phyloP scores from a whole-genome alignment of 2,113 vertebrate genomes.

The Aegypius monachus region DNA sequence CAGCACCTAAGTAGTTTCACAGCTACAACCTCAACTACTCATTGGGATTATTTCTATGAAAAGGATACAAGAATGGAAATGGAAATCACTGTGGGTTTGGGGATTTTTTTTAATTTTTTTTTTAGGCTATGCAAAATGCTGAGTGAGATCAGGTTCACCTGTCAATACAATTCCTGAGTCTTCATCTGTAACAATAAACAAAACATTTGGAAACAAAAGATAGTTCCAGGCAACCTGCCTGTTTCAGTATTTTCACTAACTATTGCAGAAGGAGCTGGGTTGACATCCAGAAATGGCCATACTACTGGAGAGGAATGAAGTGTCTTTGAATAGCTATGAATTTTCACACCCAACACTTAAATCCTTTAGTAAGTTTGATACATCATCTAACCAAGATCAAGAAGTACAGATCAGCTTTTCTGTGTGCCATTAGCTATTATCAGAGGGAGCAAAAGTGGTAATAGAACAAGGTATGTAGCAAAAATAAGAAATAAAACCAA shows the following conservation, averaged over 20 bases:
- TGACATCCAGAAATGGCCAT: neutral
- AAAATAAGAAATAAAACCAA: neutral
- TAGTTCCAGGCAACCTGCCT: neutral
- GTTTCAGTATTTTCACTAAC: neutral
- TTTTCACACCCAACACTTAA: neutral
- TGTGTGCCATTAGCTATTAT: neutral
- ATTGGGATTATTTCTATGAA: fast-evolving
- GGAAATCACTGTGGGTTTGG: neutral
- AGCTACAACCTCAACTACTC: neutral
- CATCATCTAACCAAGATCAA: neutral
- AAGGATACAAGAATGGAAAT: neutral
- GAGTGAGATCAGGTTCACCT: neutral
- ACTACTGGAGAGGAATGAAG: neutral
- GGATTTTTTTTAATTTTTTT: neutral
- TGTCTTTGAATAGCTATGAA: neutral
- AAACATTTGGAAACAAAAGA: neutral
- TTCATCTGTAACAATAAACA: neutral
- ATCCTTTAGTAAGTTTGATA: neutral
- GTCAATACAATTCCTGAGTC: neutral
- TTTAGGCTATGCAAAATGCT: neutral
- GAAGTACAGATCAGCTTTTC: neutral
- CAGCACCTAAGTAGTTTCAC: neutral
- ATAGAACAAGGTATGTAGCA: neutral
- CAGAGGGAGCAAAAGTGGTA: neutral
- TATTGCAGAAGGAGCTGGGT: neutral